Conservation (phyloP, 2,888 invertebrate genomes). For the Andrena bucephala region DNA sequence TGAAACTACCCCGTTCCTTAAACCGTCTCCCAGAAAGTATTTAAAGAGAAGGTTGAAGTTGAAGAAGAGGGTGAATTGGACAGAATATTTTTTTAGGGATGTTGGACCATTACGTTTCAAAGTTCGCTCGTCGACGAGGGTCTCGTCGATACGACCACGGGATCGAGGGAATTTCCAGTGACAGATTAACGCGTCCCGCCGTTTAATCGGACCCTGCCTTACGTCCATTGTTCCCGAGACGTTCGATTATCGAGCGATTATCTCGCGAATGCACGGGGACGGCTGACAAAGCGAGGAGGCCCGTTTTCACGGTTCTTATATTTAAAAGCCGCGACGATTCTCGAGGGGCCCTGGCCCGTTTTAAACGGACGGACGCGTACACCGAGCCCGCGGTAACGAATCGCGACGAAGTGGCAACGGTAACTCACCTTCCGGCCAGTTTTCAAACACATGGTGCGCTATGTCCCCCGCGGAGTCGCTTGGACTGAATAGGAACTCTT, state of each 20-base stretch:
- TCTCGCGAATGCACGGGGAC: slow-evolving; percentile 5
- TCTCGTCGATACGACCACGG: slow-evolving; percentile 17
- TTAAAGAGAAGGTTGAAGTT: background rate
- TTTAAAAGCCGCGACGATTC: background rate
- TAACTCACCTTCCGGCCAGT: slow-evolving; percentile 98
- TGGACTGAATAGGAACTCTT: slow-evolving; percentile 99
- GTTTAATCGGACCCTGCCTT: slow-evolving; percentile 37
- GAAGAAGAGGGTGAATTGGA: too few species aligned
- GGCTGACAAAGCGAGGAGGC: slow-evolving; percentile 5
- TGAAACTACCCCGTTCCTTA: background rate
- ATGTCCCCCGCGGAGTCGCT: slow-evolving; percentile 99
- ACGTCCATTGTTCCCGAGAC: slow-evolving; percentile 25
- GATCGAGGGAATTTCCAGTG: slow-evolving; percentile 22
- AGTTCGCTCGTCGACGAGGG: slow-evolving; percentile 1
- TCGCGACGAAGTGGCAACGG: slow-evolving; percentile 1
- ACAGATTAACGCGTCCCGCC: slow-evolving; percentile 35
- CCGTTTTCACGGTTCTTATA: slow-evolving; percentile 9
- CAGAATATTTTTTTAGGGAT: too few species aligned
- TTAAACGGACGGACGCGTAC: background rate
- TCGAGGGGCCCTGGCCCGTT: too few species aligned
- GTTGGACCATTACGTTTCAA: too few species aligned
- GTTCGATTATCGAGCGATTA: slow-evolving; percentile 1
- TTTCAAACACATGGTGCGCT: slow-evolving; percentile 99
- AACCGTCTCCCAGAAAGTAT: background rate
- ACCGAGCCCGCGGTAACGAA: background rate